Percentiles rank a stretch among this genome's conserved stretches.
Conservation (phyloP, 2,113 vertebrate genomes). For the Rissa tridactyla region DNA sequence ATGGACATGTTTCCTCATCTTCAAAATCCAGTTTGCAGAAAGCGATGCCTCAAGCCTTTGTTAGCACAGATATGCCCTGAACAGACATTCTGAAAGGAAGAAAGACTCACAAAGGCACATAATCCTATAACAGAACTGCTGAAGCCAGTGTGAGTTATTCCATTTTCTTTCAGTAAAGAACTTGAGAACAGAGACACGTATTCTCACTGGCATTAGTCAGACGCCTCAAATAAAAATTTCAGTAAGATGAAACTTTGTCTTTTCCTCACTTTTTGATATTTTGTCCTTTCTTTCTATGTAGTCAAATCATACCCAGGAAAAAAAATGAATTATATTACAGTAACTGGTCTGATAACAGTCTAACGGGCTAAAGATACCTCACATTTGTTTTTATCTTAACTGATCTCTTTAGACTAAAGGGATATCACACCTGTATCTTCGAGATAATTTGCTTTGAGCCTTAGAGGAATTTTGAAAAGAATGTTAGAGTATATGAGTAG, state of each 20-base stretch:
- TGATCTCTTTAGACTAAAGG: neutral
- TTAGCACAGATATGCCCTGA: neutral
- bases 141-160: neutral
- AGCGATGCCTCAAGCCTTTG: neutral
- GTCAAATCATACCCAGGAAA: neutral
- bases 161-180: neutral
- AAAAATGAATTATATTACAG: neutral
- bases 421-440: neutral
- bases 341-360: neutral
- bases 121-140: neutral
- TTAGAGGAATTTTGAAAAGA: neutral
- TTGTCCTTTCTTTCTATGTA: neutral
- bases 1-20: neutral
- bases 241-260: neutral
- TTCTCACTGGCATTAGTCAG: neutral
- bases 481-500: neutral
- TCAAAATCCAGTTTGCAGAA: neutral
- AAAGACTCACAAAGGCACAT: neutral
- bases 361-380: neutral
- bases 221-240: neutral
- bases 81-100: neutral
- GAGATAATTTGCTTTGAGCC: neutral
- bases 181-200: neutral
- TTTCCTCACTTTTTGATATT: neutral
- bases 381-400: neutral